Percentiles rank a stretch among this genome's conserved stretches.
These are phyloP conservation scores for Falco peregrinus DNA, from an alignment of 2,797 vertebrate genomes.

Conservation along the genomic window DNA sequence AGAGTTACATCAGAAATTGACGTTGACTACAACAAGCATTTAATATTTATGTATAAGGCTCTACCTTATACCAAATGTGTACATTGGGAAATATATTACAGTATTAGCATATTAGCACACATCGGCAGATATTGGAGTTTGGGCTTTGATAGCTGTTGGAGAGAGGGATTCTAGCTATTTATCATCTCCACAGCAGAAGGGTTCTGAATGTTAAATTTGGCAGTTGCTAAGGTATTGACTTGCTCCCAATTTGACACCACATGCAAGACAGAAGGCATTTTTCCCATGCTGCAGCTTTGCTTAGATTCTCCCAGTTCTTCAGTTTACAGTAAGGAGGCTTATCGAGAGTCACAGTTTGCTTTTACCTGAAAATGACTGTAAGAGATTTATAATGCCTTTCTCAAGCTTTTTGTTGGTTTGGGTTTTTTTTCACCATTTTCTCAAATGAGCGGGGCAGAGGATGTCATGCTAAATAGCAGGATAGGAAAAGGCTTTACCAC, in stretches of 20 bases:
- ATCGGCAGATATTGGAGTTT: neutral
- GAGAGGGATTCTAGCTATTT: neutral
- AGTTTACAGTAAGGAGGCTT: neutral
- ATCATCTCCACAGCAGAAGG: neutral
- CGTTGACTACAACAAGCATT: neutral
- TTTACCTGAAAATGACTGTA: neutral
- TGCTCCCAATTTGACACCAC: neutral
- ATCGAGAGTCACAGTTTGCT: neutral
- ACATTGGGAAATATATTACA: neutral
- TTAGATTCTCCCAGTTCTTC: neutral
- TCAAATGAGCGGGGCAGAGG: neutral
- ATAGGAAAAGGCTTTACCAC: neutral
- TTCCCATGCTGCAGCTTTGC: neutral
- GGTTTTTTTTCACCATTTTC: neutral
- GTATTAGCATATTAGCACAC: neutral
- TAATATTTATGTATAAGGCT: neutral
- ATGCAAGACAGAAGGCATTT: neutral
- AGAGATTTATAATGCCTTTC: neutral
- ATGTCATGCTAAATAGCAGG: neutral
- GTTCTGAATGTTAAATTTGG: neutral
- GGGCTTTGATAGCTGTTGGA: neutral
- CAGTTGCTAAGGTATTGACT: neutral
- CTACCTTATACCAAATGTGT: neutral
- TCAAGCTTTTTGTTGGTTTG: neutral
- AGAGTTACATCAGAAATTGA: neutral